A percentile compares a stretch with the other conserved stretches of the same genome.
phyloP scores from a whole-genome alignment of 2,888 invertebrate genomes.

The Heliconius sara region DNA sequence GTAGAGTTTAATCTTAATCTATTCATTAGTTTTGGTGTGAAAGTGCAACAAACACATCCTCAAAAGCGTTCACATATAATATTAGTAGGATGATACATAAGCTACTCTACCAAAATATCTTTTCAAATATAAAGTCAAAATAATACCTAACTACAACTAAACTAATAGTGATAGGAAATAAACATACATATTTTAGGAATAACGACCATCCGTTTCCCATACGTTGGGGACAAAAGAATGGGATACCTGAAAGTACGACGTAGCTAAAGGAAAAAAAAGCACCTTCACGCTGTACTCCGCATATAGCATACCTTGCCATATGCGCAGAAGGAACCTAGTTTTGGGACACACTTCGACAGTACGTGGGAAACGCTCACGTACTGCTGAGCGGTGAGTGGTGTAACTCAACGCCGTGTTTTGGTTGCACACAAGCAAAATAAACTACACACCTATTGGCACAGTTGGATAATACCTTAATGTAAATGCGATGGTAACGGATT shows the following conservation, averaged over 20 bases:
- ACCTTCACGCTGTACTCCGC: not conserved
- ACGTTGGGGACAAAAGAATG: constrained; percentile 16
- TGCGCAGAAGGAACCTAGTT: not conserved
- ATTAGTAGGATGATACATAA: not conserved
- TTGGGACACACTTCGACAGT: no score
- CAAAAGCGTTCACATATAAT: not conserved
- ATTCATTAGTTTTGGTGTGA: not conserved
- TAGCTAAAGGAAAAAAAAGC: not conserved
- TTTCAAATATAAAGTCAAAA: not conserved
- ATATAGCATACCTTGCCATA: not conserved
- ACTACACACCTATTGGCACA: no score
- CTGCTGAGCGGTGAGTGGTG: no score
- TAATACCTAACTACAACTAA: not conserved
- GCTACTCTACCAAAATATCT: no score
- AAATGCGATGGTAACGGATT: no score
- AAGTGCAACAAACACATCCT: not conserved
- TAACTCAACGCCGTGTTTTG: no score
- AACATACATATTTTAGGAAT: constrained; percentile 38
- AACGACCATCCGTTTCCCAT: constrained; percentile 16
- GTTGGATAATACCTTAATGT: no score
- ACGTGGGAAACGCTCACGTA: no score
- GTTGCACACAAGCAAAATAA: no score
- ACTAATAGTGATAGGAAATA: not conserved
- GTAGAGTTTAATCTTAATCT: not conserved
- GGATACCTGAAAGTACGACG: constrained; percentile 33